Conservation (phyloP, 1,140 invertebrate genomes). For the Eueides isabella region DNA sequence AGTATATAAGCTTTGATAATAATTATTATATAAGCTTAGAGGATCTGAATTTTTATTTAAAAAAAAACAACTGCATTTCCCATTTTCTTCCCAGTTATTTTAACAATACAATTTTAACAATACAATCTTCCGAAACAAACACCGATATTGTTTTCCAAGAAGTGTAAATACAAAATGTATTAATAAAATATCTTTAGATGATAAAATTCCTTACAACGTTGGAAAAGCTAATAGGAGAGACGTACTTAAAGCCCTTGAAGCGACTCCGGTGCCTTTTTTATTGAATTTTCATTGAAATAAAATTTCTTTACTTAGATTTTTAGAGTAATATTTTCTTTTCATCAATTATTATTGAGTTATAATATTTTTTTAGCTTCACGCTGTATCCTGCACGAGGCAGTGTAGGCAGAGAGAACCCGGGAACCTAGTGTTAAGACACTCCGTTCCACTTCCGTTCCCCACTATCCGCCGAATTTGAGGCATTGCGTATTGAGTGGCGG, state of each 20-base stretch:
- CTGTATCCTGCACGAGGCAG: no score
- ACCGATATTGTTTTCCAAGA: neutral
- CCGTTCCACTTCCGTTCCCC: no score
- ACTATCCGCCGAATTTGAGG: no score
- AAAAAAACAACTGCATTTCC: no score
- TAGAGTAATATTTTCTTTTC: neutral
- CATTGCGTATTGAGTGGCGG: no score
- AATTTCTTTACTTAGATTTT: neutral
- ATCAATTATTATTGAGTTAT: conserved; percentile 2
- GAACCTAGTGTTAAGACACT: no score
- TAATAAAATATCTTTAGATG: neutral
- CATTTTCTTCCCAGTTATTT: neutral
- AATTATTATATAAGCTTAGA: no score
- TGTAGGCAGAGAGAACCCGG: no score
- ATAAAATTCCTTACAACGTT: neutral
- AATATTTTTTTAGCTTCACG: no score
- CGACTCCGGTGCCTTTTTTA: neutral
- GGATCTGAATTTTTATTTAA: no score
- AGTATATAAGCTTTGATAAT: no score
- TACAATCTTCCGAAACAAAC: neutral
- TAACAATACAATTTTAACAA: neutral
- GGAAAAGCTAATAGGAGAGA: neutral
- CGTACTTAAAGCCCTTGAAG: neutral
- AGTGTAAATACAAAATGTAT: neutral
- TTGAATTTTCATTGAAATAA: neutral